Conservation (phyloP, 1,140 invertebrate genomes). For the Drosophila saltans region DNA sequence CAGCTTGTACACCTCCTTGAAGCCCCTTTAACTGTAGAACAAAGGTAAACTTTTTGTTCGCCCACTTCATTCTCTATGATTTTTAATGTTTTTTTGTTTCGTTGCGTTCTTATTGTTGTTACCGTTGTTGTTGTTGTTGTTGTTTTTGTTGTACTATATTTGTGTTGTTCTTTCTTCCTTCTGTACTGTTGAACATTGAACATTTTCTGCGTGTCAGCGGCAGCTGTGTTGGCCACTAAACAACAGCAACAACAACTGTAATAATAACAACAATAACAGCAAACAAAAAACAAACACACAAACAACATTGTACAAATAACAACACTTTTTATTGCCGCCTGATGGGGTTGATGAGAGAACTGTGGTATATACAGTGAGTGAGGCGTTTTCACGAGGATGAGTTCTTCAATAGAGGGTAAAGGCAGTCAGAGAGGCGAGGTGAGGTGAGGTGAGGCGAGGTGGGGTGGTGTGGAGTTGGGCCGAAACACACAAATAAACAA, state of each 20-base stretch:
- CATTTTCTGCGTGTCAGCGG: conserved; percentile 74
- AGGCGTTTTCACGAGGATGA: background rate
- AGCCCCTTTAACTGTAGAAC: conserved; percentile 50
- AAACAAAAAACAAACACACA: conserved; percentile 62
- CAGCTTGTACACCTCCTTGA: conserved; percentile 1
- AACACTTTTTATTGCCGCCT: conserved; percentile 75
- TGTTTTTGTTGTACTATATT: conserved; percentile 44
- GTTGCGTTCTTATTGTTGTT: conserved; percentile 40
- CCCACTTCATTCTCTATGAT: conserved; percentile 48
- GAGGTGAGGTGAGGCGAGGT: background rate
- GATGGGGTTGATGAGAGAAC: conserved; percentile 32
- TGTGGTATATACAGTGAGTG: background rate
- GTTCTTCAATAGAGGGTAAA: background rate
- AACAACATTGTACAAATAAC: conserved; percentile 69
- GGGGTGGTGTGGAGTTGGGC: conserved; percentile 11
- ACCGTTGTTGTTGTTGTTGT: no score
- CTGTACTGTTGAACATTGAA: conserved; percentile 58
- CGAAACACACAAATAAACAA: conserved; percentile 72
- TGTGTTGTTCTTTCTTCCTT: conserved; percentile 36
- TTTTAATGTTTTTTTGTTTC: conserved; percentile 26
- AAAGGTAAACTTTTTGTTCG: conserved; percentile 50
- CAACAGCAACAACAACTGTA: conserved; percentile 58
- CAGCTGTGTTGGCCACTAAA: conserved; percentile 70
- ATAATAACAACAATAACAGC: conserved; percentile 73
- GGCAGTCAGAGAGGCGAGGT: background rate